These are phyloP conservation scores for Diplolepis rosae DNA, from an alignment of 2,888 invertebrate genomes.

Conservation along the genomic window DNA sequence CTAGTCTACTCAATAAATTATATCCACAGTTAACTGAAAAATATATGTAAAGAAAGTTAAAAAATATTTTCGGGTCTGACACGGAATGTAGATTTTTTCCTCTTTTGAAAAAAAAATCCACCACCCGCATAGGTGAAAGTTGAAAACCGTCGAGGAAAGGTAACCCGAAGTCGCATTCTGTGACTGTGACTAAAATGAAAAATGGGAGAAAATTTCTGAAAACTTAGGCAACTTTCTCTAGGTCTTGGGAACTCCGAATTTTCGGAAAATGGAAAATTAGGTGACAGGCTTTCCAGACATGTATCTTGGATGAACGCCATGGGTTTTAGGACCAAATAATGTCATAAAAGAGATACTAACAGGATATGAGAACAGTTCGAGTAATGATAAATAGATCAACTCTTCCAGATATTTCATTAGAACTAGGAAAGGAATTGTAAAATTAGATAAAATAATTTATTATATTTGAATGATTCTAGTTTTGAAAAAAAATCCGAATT, in stretches of 20 bases:
- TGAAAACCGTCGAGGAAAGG: constrained; percentile 4
- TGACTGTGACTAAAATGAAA: constrained; percentile 63
- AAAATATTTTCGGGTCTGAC: not conserved
- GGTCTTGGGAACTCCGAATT: not conserved
- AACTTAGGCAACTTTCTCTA: constrained; percentile 35
- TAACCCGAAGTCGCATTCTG: constrained; percentile 3
- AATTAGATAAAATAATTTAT: too few species aligned
- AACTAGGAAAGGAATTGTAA: too few species aligned
- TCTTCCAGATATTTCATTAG: too few species aligned
- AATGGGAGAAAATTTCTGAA: constrained; percentile 61
- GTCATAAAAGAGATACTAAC: too few species aligned
- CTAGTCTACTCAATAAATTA: not conserved
- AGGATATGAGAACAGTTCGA: too few species aligned
- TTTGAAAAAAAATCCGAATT: too few species aligned
- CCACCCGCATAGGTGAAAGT: constrained; percentile 38
- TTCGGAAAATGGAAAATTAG: not conserved
- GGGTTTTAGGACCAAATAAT: not conserved
- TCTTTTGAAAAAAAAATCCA: constrained; percentile 35
- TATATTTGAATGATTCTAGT: too few species aligned
- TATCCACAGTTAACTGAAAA: not conserved
- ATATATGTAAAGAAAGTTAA: not conserved
- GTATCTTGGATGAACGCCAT: not conserved
- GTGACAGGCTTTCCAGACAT: not conserved
- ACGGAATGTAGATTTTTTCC: constrained; percentile 1
- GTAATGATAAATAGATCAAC: too few species aligned